Conservation (phyloP, 1,140 invertebrate species). For the Hyposmocoma kahamanoa region DNA sequence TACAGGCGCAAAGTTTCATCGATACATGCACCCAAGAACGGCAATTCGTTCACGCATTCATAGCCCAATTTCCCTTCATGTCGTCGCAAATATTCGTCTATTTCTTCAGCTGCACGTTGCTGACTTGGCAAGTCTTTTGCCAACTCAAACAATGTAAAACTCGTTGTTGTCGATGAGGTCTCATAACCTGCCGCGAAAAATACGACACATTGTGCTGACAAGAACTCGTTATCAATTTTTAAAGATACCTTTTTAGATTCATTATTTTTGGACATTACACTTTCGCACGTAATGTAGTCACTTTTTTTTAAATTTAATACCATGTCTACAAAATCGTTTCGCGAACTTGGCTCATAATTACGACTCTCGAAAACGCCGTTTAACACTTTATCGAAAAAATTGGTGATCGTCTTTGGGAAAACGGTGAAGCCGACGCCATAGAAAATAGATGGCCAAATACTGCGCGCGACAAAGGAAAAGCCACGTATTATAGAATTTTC, state of each 20-base stretch:
- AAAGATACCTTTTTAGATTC: conserved; percentile 18
- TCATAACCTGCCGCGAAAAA: conserved; percentile 48
- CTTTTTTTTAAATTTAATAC: conserved; percentile 28
- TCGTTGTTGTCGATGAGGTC: conserved; percentile 65
- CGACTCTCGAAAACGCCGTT: conserved; percentile 25
- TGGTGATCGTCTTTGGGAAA: conserved; percentile 18
- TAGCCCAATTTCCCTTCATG: conserved; percentile 48
- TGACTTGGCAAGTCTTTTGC: conserved; percentile 75
- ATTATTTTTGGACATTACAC: not conserved
- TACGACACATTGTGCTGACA: conserved; percentile 48
- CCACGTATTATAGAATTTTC: conserved; percentile 16
- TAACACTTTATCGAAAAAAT: conserved; percentile 29
- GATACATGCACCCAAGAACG: conserved; percentile 36
- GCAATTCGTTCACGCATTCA: conserved; percentile 57
- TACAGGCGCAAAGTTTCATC: conserved; percentile 49
- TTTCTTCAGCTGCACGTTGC: conserved; percentile 71
- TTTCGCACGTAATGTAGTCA: conserved; percentile 1
- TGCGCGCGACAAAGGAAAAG: conserved; percentile 14
- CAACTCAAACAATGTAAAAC: conserved; percentile 73
- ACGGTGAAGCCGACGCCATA: conserved; percentile 22
- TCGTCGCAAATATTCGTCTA: conserved; percentile 52
- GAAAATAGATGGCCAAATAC: conserved; percentile 34
- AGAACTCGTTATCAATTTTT: conserved; percentile 24
- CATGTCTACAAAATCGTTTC: conserved; percentile 38
- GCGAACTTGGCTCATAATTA: conserved; percentile 19